phyloP scores from a whole-genome alignment of 2,888 invertebrate genomes.

The Oscheius onirici region DNA sequence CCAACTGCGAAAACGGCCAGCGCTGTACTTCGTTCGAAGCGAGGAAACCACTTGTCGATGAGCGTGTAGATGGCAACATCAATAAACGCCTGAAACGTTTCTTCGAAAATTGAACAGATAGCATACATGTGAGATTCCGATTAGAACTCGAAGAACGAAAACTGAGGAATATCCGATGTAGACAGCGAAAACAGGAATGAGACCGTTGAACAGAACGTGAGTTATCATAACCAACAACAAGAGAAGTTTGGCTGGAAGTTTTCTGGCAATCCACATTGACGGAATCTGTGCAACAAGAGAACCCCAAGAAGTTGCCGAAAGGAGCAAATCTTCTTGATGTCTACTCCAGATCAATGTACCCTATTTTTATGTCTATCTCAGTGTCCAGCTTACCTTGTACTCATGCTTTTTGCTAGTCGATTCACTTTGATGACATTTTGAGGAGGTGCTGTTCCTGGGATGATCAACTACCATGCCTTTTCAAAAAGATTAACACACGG shows the following conservation, averaged over 20 bases:
- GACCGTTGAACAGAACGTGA: slow-evolving; percentile 22
- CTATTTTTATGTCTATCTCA: background rate
- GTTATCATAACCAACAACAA: slow-evolving; percentile 1
- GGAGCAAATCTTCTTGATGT: slow-evolving; percentile 16
- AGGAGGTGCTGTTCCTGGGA: background rate
- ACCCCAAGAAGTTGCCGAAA: slow-evolving; percentile 23
- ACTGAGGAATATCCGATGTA: slow-evolving; percentile 5
- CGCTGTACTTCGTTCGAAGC: background rate
- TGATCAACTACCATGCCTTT: background rate
- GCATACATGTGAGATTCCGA: slow-evolving; percentile 18
- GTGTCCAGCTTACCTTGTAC: background rate
- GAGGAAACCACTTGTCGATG: slow-evolving; percentile 29
- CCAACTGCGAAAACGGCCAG: slow-evolving; percentile 7
- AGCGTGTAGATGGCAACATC: slow-evolving; percentile 22
- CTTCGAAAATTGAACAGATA: background rate
- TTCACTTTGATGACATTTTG: too few relatives aligned
- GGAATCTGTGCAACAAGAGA: slow-evolving; percentile 16
- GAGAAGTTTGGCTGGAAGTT: slow-evolving; percentile 6
- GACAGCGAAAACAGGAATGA: slow-evolving; percentile 7
- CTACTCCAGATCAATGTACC: slow-evolving; percentile 15
- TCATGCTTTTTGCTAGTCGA: background rate
- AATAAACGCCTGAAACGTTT: slow-evolving; percentile 12
- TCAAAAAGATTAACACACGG: background rate
- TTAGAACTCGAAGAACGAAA: slow-evolving; percentile 15
- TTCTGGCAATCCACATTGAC: slow-evolving; percentile 24